Evolutionary conservation across 2,113 vertebrate species (phyloP).

Genomic region (Pyrgilauda ruficollis): DNA sequence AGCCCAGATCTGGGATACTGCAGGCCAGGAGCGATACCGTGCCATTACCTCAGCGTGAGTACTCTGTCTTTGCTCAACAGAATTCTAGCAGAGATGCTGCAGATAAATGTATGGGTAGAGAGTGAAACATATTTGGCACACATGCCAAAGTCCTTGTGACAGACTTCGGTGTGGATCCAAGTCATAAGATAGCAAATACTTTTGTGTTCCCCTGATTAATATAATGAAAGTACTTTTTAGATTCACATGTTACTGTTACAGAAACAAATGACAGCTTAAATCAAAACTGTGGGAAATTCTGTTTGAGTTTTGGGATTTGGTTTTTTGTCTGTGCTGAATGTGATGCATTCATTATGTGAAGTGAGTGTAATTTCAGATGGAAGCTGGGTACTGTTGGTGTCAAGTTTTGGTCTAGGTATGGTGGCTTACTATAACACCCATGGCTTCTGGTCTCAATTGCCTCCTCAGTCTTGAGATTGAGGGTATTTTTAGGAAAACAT

Average conservation of each 20-base stretch:
- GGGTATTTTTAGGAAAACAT: background rate
- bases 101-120: background rate
- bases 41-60: constrained; percentile 97
- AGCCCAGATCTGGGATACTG: constrained; percentile 97
- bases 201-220: background rate
- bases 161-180: background rate
- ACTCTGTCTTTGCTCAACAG: background rate
- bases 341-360: background rate
- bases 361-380: background rate
- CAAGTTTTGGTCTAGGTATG: background rate
- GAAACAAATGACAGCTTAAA: background rate
- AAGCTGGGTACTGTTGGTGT: background rate
- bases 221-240: background rate
- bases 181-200: background rate
- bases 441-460: background rate
- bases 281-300: background rate
- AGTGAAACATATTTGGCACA: background rate
- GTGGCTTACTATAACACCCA: background rate
- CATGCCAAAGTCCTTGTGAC: background rate
- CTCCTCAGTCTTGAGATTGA: background rate
- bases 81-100: background rate
- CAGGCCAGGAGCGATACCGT: constrained; percentile 94
- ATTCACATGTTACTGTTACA: background rate
- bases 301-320: background rate
- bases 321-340: background rate